phyloP scores from a whole-genome alignment of 1,140 invertebrate species.

The Monochamus saltuarius region DNA sequence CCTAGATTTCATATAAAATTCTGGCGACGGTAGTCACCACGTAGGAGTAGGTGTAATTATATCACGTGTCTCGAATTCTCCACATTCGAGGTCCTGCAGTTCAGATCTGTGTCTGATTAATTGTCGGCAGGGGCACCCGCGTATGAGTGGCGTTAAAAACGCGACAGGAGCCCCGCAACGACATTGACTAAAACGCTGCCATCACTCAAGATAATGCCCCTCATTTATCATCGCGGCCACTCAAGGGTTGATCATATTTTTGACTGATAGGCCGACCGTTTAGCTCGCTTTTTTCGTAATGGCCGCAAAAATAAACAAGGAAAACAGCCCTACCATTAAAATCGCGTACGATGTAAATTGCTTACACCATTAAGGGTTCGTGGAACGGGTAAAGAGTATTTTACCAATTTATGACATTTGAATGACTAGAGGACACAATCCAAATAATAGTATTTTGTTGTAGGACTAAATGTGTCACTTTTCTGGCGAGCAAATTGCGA shows the following conservation, averaged over 20 bases:
- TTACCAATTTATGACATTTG: no score
- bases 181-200: constrained; percentile 42
- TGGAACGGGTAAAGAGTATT: no score
- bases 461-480: no score
- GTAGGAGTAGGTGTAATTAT: no score
- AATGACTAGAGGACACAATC: no score
- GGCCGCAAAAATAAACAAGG: not conserved
- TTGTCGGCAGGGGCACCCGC: constrained; percentile 30
- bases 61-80: no score
- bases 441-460: no score
- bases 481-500: no score
- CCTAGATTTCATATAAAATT: no score
- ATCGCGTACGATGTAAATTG: constrained; percentile 1
- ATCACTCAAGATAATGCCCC: constrained; percentile 42
- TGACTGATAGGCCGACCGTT: no score
- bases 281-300: no score
- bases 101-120: constrained; percentile 31
- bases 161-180: constrained; percentile 39
- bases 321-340: not conserved
- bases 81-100: constrained; percentile 8
- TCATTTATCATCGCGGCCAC: constrained; percentile 36
- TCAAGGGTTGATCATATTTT: constrained; percentile 34
- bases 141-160: constrained; percentile 37
- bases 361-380: not conserved
- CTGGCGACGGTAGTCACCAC: no score